Percentiles rank a stretch among this genome's conserved stretches.
These are phyloP conservation scores for Enteromius unitaeniatus DNA, from an alignment of 2,797 vertebrate genomes.

Conservation along the genomic window DNA sequence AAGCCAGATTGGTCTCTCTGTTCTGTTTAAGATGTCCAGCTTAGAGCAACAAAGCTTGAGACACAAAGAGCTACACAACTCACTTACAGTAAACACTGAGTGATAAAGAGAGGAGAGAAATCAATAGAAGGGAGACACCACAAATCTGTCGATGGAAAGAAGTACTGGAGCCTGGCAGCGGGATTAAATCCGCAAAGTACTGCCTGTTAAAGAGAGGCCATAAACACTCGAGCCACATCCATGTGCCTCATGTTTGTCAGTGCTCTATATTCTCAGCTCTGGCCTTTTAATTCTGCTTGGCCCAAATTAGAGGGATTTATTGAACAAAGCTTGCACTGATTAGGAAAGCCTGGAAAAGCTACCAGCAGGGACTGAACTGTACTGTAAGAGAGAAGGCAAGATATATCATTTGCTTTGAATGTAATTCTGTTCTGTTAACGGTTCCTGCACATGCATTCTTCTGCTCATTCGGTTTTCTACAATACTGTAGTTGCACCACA, in stretches of 20 bases:
- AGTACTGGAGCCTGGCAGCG: slow-evolving; percentile 68
- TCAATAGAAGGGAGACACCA: slow-evolving; percentile 77
- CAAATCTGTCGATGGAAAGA: slow-evolving; percentile 73
- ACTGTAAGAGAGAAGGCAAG: slow-evolving; percentile 13
- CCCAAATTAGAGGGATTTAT: slow-evolving; percentile 53
- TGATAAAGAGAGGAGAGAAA: slow-evolving; percentile 74
- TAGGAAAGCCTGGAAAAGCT: not conserved
- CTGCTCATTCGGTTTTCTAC: not conserved
- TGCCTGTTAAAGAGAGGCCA: slow-evolving; percentile 59
- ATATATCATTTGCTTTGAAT: not conserved
- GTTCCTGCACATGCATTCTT: not conserved
- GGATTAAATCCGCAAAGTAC: slow-evolving; percentile 73
- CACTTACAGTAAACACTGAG: slow-evolving; percentile 73
- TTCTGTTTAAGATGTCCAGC: slow-evolving; percentile 56
- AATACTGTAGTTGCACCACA: not conserved
- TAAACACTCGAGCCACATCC: slow-evolving; percentile 17
- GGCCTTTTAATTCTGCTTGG: slow-evolving; percentile 47
- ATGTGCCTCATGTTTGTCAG: slow-evolving; percentile 37
- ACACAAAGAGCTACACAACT: slow-evolving; percentile 75
- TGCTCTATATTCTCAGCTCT: slow-evolving; percentile 25
- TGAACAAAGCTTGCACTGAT: slow-evolving; percentile 25
- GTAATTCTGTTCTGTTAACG: not conserved
- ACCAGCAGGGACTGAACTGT: not conserved
- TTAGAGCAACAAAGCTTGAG: slow-evolving; percentile 67
- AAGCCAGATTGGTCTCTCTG: slow-evolving; percentile 60